Percentiles rank a stretch among this genome's conserved stretches.
These are phyloP conservation scores for Brienomyrus brachyistius DNA, from an alignment of 2,113 vertebrate species.

Conservation along the genomic window DNA sequence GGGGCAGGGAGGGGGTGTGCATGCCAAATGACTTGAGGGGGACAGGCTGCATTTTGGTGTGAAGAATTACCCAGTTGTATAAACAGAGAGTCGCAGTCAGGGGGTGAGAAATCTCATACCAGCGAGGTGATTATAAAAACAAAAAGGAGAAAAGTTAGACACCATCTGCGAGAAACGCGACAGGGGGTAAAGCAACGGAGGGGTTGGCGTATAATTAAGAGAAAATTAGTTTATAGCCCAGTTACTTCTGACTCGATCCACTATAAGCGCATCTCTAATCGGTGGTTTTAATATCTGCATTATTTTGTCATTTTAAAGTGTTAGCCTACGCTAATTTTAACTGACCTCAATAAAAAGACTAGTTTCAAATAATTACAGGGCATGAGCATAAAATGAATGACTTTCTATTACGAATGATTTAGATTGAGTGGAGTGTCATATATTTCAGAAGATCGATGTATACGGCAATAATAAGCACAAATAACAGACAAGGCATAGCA, in stretches of 20 bases:
- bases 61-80: constrained; percentile 69
- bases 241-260: not conserved
- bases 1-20: constrained; percentile 12
- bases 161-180: constrained; percentile 67
- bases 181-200: constrained; percentile 37
- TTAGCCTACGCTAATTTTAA: not conserved
- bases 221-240: constrained; percentile 42
- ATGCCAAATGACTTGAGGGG: constrained; percentile 32
- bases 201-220: constrained; percentile 36
- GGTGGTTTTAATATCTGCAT: not conserved
- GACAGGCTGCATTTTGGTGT: constrained; percentile 45
- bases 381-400: not conserved
- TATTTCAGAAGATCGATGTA: not conserved
- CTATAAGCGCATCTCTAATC: not conserved
- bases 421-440: not conserved
- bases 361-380: not conserved
- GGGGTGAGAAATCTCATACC: constrained; percentile 49
- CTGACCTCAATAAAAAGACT: not conserved
- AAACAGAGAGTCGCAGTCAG: constrained; percentile 55
- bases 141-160: constrained; percentile 68
- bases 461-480: not conserved
- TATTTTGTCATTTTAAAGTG: not conserved
- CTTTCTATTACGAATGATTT: not conserved
- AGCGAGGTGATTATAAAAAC: constrained; percentile 63
- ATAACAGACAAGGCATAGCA: not conserved